phyloP scores from a whole-genome alignment of 2,888 invertebrate genomes.

The Acanthococcus lagerstroemiae region DNA sequence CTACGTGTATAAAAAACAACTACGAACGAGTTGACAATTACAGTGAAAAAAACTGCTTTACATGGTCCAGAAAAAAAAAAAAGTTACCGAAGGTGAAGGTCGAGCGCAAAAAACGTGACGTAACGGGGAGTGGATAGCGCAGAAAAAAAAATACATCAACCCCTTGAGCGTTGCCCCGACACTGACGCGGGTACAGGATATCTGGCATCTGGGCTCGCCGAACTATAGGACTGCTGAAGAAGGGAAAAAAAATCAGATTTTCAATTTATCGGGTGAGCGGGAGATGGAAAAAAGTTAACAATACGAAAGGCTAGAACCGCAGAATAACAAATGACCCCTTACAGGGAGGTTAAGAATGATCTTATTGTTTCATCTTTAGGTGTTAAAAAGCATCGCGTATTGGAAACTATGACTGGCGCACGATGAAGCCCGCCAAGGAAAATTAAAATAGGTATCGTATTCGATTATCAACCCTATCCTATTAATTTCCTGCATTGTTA shows the following conservation, averaged over 20 bases:
- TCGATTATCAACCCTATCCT: too few relatives aligned
- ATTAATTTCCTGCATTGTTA: too few relatives aligned
- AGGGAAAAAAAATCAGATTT: conserved; percentile 4
- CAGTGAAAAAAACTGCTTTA: conserved; percentile 21
- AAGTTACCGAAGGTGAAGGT: neutral
- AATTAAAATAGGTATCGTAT: neutral
- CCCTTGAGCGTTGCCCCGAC: neutral
- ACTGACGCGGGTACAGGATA: conserved; percentile 1
- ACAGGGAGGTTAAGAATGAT: conserved; percentile 22
- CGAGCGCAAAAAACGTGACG: neutral
- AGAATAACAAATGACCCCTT: conserved; percentile 26
- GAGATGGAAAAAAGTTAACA: conserved; percentile 1
- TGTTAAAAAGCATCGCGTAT: conserved; percentile 21
- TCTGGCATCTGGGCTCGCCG: conserved; percentile 10
- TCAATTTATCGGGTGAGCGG: neutral
- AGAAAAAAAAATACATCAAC: neutral
- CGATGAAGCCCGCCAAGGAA: conserved; percentile 5
- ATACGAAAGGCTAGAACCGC: conserved; percentile 3
- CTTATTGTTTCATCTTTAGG: conserved; percentile 25
- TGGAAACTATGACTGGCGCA: conserved; percentile 25
- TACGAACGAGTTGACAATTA: conserved; percentile 16
- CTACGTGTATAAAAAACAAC: neutral
- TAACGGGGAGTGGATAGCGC: neutral
- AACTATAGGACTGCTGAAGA: neutral
- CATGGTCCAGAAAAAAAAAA: conserved; percentile 7